Base-by-base conservation (phyloP, 2,113 vertebrate genomes). In the Alexandromys fortis region DNA sequence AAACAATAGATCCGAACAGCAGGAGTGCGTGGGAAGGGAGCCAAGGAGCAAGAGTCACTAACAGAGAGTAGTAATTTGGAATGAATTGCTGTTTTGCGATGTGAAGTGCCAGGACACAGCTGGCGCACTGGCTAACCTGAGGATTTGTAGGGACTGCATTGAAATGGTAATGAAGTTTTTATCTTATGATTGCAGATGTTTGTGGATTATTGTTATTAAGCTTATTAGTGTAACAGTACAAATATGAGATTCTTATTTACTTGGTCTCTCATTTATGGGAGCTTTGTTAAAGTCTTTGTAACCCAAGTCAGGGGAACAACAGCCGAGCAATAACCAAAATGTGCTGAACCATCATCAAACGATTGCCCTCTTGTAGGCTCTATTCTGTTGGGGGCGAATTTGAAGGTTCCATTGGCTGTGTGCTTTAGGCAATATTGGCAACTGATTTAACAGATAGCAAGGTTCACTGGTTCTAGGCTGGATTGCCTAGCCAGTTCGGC, bases 81-180 rank as follows among this genome's bases (percentile, higher is more conserved):
- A 97, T 98, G 97, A 98, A 98, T 98, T 98, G 97, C 96, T 98
- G 97, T 98, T 99, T 98, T 98, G 97, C 98, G 93, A 97, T 98
- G 97, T 94, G 96, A 98, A 97, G 96, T 98, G 97, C 97, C 97
- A 98, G 98, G 98, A 98, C 98, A 96, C 98, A 98, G 98, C 98
- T 98, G 98, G 97, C 86, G 87, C 94, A 97, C 96, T 97, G 96
- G 97, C 30, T 68, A 98, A 98, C 98, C 98, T 98, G 98, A 98
- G 97, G 97, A 97, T 98, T 98, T 98, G 97, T 97, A 97, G 98
- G 97, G 96, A 98, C 97, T 98, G 96, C 94, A 98, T 98, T 98
- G 98, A 98, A 97, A 98, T 98, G 98, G 97, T 98, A 98, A 98
- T 98, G 96, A 98, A 98, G 98, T 97, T 98, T 98, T 98, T 98